Percentiles rank a stretch among this genome's conserved stretches.
Evolutionary conservation across 2,888 invertebrate species (phyloP).

Genomic region (Eilema sororculum): DNA sequence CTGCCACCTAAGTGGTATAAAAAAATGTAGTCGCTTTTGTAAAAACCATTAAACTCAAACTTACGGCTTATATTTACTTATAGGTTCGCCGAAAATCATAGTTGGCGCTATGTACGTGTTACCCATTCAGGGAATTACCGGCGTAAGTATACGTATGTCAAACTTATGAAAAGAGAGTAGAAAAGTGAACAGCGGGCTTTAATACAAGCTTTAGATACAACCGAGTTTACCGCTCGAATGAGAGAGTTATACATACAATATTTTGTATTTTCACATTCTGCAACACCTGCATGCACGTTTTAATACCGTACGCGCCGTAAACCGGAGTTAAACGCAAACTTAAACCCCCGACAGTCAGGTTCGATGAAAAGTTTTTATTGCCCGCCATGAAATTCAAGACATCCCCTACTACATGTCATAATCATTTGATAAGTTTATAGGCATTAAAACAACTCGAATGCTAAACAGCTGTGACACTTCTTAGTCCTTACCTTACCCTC

Average conservation of each 20-base stretch:
- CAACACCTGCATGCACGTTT: slow-evolving; percentile 46
- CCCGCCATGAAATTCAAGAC: slow-evolving; percentile 69
- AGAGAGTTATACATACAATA: not conserved
- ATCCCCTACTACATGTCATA: slow-evolving; percentile 56
- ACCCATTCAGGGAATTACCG: too few relatives aligned
- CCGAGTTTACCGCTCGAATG: not conserved
- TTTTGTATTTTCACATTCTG: not conserved
- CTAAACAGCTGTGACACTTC: not conserved
- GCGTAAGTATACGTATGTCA: too few relatives aligned
- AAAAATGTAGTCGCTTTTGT: too few relatives aligned
- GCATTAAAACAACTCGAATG: slow-evolving; percentile 3
- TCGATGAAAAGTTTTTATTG: slow-evolving; percentile 82
- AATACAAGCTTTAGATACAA: not conserved
- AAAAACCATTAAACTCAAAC: too few relatives aligned
- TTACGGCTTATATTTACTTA: too few relatives aligned
- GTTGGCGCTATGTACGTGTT: too few relatives aligned
- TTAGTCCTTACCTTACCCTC: not conserved
- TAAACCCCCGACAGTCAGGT: slow-evolving; percentile 61
- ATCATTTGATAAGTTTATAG: slow-evolving; percentile 30
- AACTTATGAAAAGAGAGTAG: too few relatives aligned
- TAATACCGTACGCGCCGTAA: slow-evolving; percentile 64
- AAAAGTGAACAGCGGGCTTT: too few relatives aligned
- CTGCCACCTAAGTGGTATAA: too few relatives aligned
- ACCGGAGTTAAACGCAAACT: slow-evolving; percentile 75
- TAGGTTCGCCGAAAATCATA: too few relatives aligned